Evolutionary conservation across 2,888 invertebrate genomes (phyloP), one percentile per base, ranked within the genome.

Genomic region (Diogma glabrata): DNA sequence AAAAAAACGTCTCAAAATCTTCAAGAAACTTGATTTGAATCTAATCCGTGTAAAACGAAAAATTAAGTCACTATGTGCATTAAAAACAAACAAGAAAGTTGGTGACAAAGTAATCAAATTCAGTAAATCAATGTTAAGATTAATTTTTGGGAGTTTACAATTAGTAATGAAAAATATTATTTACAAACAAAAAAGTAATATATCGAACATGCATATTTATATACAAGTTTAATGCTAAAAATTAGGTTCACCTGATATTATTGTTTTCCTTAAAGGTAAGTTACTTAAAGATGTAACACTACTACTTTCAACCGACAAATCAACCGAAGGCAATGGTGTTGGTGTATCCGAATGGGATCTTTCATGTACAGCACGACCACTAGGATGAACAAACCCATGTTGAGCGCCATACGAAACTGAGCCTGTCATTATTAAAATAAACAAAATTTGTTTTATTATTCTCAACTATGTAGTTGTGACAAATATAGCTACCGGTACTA

Each of bases 271-370:
- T 60, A 90, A 73, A 55, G 91, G 89, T 70, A 92, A 76, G 75
- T 90, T 91, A 64, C 89, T 88, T 61, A 93, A 79, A 54, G 91
- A 91, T 51, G 93, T 90, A 56, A 94, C 93, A 67, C 92, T 93
- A 69, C 93, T 93, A 71, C 93, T 93, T 72, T 95, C 94, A 26
- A 90, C 88, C 51, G 90, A 92, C 53, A 95, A 76, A 69, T 92
- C 90, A 50, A 94, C 91, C 10, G 87, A 83, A 48, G 87, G 86
- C 60, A 88, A 72, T 49, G 87, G 83, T 48, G 87, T 85, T 17
- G 86, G 88, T 47, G 89, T 89, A 67, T 91, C 91, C 22, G 90
- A 90, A 70, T 91, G 90, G 24, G 90, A 90, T 55, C 91, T 76
- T 68, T 91, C 91, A 67, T 91, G 91, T 67, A 87, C 84, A 46